Evolutionary conservation across 2,888 invertebrate genomes (phyloP).

Genomic region (Acrobasis suavella): DNA sequence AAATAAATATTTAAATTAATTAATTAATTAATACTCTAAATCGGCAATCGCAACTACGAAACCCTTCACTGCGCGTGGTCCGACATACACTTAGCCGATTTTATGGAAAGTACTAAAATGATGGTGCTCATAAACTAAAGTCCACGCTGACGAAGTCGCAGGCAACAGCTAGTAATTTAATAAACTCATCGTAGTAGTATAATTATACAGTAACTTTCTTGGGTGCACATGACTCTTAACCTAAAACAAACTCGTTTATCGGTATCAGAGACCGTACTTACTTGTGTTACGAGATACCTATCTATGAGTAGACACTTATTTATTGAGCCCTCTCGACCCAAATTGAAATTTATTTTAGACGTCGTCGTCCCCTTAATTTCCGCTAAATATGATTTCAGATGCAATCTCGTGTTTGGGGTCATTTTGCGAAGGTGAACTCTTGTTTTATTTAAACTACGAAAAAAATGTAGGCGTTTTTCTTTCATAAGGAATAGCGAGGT

Average conservation of each 20-base stretch:
- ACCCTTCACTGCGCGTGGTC: no score
- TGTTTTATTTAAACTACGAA: slow-evolving; percentile 13
- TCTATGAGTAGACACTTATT: slow-evolving; percentile 46
- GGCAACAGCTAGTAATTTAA: no score
- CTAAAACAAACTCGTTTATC: slow-evolving; percentile 10
- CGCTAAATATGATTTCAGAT: slow-evolving; percentile 74
- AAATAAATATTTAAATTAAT: no score
- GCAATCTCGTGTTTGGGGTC: slow-evolving; percentile 69
- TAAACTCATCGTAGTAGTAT: no score
- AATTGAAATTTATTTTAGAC: slow-evolving; percentile 75
- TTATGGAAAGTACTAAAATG: no score
- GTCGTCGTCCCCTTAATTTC: slow-evolving; percentile 72
- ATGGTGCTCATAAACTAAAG: no score
- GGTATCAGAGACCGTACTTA: slow-evolving; percentile 29
- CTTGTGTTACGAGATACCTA: slow-evolving; percentile 43
- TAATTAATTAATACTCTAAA: no score
- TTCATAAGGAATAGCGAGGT: background rate
- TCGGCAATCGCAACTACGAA: no score
- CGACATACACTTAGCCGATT: no score
- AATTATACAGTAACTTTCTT: background rate
- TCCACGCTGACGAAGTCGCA: no score
- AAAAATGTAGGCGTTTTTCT: background rate
- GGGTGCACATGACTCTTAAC: background rate
- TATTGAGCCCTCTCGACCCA: slow-evolving; percentile 60
- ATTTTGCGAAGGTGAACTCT: slow-evolving; percentile 50